Conservation (phyloP, 2,797 vertebrate genomes). For the Crenuchus spilurus region DNA sequence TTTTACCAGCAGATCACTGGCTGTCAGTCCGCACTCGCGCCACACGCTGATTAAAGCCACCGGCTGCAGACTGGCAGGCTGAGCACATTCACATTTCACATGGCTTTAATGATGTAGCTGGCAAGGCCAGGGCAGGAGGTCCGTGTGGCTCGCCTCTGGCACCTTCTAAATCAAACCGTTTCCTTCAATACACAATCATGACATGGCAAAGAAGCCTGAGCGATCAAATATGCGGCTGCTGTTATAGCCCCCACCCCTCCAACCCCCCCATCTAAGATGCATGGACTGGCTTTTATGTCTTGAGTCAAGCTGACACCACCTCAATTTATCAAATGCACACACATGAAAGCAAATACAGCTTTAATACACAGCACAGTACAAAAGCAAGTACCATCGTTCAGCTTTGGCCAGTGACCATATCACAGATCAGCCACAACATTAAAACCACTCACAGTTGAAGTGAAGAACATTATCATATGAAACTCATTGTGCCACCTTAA, state of each 20-base stretch:
- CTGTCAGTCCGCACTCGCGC: conserved; percentile 3
- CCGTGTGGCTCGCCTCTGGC: conserved; percentile 19
- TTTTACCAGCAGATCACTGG: not conserved
- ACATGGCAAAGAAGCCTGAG: not conserved
- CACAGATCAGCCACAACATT: too few relatives aligned
- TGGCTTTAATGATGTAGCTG: conserved; percentile 39
- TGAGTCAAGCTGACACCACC: not conserved
- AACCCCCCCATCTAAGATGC: too few relatives aligned
- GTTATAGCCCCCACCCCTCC: too few relatives aligned
- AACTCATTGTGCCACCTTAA: too few relatives aligned
- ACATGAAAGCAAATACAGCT: not conserved
- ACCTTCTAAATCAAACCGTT: conserved; percentile 61
- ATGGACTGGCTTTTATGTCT: conserved; percentile 16
- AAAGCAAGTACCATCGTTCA: too few relatives aligned
- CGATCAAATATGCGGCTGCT: conserved; percentile 6
- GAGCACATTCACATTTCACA: conserved; percentile 17
- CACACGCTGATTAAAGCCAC: conserved; percentile 11
- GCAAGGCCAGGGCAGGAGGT: conserved; percentile 11
- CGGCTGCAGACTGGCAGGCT: conserved; percentile 21
- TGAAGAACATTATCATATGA: too few relatives aligned
- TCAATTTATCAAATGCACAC: not conserved
- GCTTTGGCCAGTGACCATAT: too few relatives aligned
- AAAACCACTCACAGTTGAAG: too few relatives aligned
- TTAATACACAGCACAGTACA: too few relatives aligned
- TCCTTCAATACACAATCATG: conserved; percentile 25